A percentile compares a stretch with the other conserved stretches of the same genome.
These are phyloP conservation scores for Nymphalis c-album DNA, from an alignment of 2,888 invertebrate species.

Conservation along the genomic window DNA sequence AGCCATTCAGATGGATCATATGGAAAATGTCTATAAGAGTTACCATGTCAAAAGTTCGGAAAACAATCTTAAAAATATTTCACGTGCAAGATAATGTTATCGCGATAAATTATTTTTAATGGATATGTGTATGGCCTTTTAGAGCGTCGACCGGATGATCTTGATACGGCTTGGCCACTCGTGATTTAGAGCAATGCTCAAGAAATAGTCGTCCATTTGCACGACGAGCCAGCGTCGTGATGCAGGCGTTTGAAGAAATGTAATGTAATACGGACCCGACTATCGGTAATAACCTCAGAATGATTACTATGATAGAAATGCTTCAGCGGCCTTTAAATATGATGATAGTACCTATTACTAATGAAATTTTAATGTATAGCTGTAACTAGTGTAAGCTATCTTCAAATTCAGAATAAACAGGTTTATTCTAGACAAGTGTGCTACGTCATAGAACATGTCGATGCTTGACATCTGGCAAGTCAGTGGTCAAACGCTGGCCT, in stretches of 20 bases:
- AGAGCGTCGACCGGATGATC: conserved; percentile 60
- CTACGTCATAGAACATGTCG: no score
- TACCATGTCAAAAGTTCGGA: no score
- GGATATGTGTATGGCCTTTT: conserved; percentile 46
- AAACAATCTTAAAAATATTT: no score
- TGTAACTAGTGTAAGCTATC: background rate
- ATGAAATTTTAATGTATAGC: background rate
- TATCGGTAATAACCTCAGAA: conserved; percentile 37
- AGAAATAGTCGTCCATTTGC: conserved; percentile 70
- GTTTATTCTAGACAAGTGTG: no score
- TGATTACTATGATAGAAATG: conserved; percentile 10
- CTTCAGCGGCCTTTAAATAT: background rate
- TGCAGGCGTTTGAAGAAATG: conserved; percentile 53
- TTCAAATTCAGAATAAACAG: no score
- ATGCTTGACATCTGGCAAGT: no score
- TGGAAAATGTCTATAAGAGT: no score
- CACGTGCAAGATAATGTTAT: background rate
- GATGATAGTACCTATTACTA: background rate
- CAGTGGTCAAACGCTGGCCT: no score
- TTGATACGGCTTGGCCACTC: conserved; percentile 65
- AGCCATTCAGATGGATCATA: no score
- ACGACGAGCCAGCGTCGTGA: conserved; percentile 56
- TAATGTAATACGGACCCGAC: conserved; percentile 43
- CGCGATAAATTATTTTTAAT: conserved; percentile 4
- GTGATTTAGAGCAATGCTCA: conserved; percentile 74